Evolutionary conservation across 1,140 invertebrate genomes (phyloP).

Genomic region (Anastrepha obliqua): DNA sequence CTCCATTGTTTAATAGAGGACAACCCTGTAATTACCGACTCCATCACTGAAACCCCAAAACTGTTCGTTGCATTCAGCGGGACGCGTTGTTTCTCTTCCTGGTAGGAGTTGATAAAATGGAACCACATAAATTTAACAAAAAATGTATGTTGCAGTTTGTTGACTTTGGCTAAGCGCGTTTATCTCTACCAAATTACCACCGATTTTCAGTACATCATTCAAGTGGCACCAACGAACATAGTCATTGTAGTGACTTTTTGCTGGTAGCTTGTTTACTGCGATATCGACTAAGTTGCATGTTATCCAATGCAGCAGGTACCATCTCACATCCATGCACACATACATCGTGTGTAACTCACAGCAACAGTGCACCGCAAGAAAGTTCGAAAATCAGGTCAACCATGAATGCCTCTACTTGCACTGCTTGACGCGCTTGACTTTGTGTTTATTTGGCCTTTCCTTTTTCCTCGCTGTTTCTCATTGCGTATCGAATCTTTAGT

Average conservation of each 20-base stretch:
- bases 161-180: background rate
- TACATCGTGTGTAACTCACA: background rate
- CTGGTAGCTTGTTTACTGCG: background rate
- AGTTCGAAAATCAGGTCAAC: constrained; percentile 47
- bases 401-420: constrained; percentile 3
- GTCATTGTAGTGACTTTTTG: constrained; percentile 3
- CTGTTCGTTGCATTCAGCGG: background rate
- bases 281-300: background rate
- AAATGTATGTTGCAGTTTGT: background rate
- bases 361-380: background rate
- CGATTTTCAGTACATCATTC: background rate
- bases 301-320: background rate
- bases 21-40: too few relatives aligned
- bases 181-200: constrained; percentile 1
- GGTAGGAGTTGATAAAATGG: background rate
- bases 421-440: background rate
- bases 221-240: background rate
- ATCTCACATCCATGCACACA: background rate
- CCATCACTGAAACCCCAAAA: background rate
- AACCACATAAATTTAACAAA: background rate
- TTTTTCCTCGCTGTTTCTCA: background rate
- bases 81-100: background rate
- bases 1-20: too few relatives aligned
- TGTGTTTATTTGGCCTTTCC: background rate
- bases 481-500: background rate